Conservation (phyloP, 2,113 vertebrate genomes). For the Brevimyrus niger region DNA sequence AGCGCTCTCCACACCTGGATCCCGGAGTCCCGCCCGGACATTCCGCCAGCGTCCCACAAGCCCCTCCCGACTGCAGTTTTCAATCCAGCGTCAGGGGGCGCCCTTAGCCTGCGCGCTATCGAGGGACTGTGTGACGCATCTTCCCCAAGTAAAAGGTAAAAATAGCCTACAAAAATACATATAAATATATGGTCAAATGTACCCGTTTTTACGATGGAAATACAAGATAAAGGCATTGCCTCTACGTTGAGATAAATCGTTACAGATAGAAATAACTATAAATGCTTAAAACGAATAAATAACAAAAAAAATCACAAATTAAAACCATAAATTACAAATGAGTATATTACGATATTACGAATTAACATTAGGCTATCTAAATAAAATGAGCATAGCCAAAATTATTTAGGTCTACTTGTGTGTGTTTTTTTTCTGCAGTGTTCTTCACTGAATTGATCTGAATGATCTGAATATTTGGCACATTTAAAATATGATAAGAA, state of each 20-base stretch:
- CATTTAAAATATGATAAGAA: background rate
- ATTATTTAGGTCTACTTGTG: background rate
- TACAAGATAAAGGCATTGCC: background rate
- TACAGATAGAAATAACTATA: background rate
- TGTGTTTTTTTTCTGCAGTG: background rate
- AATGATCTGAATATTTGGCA: no score
- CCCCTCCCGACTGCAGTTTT: conserved; percentile 17
- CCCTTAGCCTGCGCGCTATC: background rate
- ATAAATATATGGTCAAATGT: background rate
- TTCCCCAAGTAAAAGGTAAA: background rate
- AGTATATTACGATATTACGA: background rate
- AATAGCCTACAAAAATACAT: background rate
- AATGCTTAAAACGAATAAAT: background rate
- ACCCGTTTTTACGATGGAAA: background rate
- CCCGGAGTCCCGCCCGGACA: conserved; percentile 53
- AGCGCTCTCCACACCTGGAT: conserved; percentile 56
- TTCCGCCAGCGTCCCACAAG: conserved; percentile 55
- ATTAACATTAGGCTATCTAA: background rate
- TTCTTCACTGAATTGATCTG: background rate
- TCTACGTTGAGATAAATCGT: background rate
- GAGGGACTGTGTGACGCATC: background rate
- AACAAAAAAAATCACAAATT: background rate
- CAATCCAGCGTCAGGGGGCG: background rate
- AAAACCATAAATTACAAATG: background rate
- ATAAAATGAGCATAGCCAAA: background rate